A percentile compares a stretch with the other conserved stretches of the same genome.
phyloP scores from a whole-genome alignment of 2,797 vertebrate species.

The Anabas testudineus region DNA sequence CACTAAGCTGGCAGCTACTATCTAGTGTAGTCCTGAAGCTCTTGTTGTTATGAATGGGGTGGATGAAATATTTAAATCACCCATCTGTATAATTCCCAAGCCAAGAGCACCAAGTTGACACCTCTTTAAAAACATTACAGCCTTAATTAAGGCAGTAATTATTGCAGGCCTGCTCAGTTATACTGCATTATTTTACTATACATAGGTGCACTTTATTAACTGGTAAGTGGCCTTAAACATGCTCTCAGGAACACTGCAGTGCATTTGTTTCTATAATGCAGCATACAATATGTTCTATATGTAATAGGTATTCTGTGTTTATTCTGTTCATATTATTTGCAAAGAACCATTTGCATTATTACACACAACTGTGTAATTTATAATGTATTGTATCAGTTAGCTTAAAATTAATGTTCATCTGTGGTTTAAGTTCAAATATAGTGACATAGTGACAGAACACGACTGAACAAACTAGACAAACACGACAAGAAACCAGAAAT shows the following conservation, averaged over 20 bases:
- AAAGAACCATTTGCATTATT: neutral
- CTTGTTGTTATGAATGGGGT: neutral
- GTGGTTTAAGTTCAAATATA: neutral
- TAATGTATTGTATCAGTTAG: neutral
- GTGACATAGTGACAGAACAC: neutral
- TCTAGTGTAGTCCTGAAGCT: neutral
- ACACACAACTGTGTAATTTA: neutral
- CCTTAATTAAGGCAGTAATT: neutral
- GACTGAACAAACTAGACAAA: neutral
- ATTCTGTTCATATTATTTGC: neutral
- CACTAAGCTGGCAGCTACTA: neutral
- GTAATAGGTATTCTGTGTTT: no score
- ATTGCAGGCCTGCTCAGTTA: neutral
- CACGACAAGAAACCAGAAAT: neutral
- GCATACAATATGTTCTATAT: no score
- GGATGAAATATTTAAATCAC: neutral
- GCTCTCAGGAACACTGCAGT: no score
- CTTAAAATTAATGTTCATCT: no score
- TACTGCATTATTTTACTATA: neutral
- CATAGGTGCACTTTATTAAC: no score
- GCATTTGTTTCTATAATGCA: no score
- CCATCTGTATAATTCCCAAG: neutral
- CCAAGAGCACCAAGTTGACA: neutral
- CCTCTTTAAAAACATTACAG: neutral
- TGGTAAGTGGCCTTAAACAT: neutral